These are phyloP conservation scores for Philereme transversata DNA, from an alignment of 2,888 invertebrate species.

Conservation along the genomic window DNA sequence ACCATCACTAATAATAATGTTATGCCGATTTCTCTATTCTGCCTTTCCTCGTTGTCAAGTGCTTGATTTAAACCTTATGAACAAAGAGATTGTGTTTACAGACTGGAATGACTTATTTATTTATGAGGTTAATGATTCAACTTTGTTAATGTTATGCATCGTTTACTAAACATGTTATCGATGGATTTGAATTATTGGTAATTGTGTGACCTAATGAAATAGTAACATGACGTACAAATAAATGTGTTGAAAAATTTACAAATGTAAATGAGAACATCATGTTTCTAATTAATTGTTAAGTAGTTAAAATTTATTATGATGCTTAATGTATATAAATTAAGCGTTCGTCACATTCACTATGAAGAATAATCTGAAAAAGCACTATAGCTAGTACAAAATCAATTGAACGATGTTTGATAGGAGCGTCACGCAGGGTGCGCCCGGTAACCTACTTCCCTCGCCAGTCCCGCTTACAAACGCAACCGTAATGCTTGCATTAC, in stretches of 20 bases:
- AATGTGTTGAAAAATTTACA: neutral
- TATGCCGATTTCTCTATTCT: neutral
- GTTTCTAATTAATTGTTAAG: neutral
- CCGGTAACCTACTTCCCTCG: constrained; percentile 60
- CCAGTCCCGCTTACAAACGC: constrained; percentile 29
- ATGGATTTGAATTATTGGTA: neutral
- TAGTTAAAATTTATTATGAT: neutral
- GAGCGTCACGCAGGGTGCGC: constrained; percentile 69
- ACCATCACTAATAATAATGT: too few relatives aligned
- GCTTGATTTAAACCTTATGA: neutral
- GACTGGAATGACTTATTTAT: constrained; percentile 17
- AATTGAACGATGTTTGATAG: constrained; percentile 66
- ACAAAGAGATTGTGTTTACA: neutral
- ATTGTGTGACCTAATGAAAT: neutral
- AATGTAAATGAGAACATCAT: neutral
- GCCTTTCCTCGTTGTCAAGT: too few relatives aligned
- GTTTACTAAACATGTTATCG: neutral
- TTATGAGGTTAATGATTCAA: constrained; percentile 42
- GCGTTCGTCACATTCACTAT: constrained; percentile 30
- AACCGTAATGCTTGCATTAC: constrained; percentile 42
- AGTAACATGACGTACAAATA: neutral
- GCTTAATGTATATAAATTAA: constrained; percentile 21
- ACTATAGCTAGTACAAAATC: constrained; percentile 58
- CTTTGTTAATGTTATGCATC: constrained; percentile 1
- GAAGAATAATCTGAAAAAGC: constrained; percentile 48